Percentiles rank a stretch among this genome's conserved stretches.
These are phyloP conservation scores for Drosophila paracracens DNA, from an alignment of 2,888 invertebrate genomes.

Conservation along the genomic window DNA sequence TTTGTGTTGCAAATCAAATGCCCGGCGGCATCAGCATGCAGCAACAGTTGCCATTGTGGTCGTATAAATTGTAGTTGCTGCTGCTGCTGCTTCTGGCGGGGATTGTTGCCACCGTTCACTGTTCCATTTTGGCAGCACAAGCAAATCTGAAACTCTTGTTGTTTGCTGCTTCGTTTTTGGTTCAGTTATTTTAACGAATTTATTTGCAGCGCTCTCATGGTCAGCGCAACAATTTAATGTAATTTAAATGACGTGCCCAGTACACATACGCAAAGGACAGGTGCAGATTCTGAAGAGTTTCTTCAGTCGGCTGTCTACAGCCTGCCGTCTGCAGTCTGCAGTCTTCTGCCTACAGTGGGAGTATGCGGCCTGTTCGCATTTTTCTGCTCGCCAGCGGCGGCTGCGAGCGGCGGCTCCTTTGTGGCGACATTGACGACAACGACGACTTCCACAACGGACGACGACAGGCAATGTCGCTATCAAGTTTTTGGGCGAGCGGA, in stretches of 20 bases:
- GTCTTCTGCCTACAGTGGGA: constrained; percentile 60
- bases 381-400: constrained; percentile 62
- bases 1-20: constrained; percentile 82
- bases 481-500: constrained; percentile 77
- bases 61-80: constrained; percentile 64
- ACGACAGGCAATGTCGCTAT: constrained; percentile 78
- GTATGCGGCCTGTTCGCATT: constrained; percentile 77
- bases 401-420: constrained; percentile 70
- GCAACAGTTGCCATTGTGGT: constrained; percentile 45
- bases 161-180: constrained; percentile 64
- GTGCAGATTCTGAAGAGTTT: constrained; percentile 59
- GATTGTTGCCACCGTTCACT: constrained; percentile 66
- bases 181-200: constrained; percentile 82
- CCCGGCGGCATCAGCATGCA: constrained; percentile 62
- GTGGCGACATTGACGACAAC: constrained; percentile 74
- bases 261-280: constrained; percentile 68
- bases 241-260: constrained; percentile 83
- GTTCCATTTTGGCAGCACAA: constrained; percentile 71
- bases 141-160: constrained; percentile 20
- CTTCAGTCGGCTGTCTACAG: constrained; percentile 29
- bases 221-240: constrained; percentile 84
- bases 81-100: constrained; percentile 52
- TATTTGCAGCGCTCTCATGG: constrained; percentile 81
- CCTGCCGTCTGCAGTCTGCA: constrained; percentile 11
- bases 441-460: constrained; percentile 65